A percentile compares a stretch with the other conserved stretches of the same genome.
Evolutionary conservation across 1,140 invertebrate genomes (phyloP).

Genomic region (Dendroctonus ponderosae): DNA sequence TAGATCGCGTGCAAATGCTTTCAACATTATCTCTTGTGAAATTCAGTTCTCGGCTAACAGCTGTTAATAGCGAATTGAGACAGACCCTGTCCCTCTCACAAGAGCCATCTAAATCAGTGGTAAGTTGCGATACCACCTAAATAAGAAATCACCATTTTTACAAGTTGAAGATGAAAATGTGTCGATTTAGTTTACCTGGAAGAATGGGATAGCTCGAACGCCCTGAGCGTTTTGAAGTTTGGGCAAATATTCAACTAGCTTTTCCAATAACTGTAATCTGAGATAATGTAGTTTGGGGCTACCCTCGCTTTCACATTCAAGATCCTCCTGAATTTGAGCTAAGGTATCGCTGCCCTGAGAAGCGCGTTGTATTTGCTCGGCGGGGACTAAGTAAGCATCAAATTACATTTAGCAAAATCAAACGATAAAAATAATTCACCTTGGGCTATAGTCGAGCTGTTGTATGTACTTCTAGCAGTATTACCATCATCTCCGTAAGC

Average conservation of each 20-base stretch:
- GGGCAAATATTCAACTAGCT: conserved; percentile 63
- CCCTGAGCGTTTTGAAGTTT: conserved; percentile 66
- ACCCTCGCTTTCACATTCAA: conserved; percentile 55
- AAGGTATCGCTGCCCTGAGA: conserved; percentile 27
- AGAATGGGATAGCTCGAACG: conserved; percentile 82
- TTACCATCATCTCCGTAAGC: conserved; percentile 67
- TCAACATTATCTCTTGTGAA: conserved; percentile 62
- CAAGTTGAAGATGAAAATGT: neutral
- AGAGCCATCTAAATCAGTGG: conserved; percentile 82
- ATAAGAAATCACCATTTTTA: neutral
- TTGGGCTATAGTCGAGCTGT: conserved; percentile 19
- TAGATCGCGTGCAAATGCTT: conserved; percentile 60
- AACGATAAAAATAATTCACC: conserved; percentile 9
- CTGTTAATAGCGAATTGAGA: conserved; percentile 71
- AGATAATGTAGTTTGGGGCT: conserved; percentile 62
- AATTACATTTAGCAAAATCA: neutral
- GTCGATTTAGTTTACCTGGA: conserved; percentile 64
- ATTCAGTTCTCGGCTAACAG: conserved; percentile 75
- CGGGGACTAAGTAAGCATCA: conserved; percentile 8
- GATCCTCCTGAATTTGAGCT: conserved; percentile 35
- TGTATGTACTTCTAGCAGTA: conserved; percentile 19
- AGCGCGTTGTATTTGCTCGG: conserved; percentile 18
- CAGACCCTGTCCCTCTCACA: conserved; percentile 76
- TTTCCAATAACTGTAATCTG: conserved; percentile 66
- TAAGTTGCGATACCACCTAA: conserved; percentile 85